Evolutionary conservation across 2,797 vertebrate species (phyloP).

Genomic region (Squalus acanthias): DNA sequence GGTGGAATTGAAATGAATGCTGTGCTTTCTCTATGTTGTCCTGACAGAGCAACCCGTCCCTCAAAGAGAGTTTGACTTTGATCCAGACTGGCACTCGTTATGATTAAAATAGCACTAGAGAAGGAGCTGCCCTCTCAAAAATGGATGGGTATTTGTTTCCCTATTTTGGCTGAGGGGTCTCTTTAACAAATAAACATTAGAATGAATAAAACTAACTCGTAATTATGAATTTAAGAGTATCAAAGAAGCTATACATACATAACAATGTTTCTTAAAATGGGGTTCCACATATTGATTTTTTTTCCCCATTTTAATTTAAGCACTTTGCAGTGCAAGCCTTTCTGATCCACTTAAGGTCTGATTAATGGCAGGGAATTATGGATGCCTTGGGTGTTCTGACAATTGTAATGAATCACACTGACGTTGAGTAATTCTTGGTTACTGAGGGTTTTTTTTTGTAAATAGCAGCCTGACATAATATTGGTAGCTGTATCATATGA

Average conservation of each 20-base stretch:
- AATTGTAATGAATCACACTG: not conserved
- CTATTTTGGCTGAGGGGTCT: not conserved
- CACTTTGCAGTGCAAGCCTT: not conserved
- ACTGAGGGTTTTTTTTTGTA: not conserved
- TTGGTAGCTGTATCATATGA: not conserved
- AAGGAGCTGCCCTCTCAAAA: not conserved
- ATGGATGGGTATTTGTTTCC: not conserved
- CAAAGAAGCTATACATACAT: not conserved
- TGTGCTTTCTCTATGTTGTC: not conserved
- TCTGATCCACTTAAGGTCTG: constrained; percentile 1
- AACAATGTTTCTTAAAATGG: not conserved
- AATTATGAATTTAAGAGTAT: not conserved
- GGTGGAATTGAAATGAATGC: not conserved
- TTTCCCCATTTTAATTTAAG: not conserved
- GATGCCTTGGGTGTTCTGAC: not conserved
- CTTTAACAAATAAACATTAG: not conserved
- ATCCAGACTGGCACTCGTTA: not conserved
- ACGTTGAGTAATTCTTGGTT: not conserved
- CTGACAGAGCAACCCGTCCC: not conserved
- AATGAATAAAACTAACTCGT: not conserved
- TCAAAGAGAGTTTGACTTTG: not conserved
- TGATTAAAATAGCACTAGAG: not conserved
- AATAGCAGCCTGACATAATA: not conserved
- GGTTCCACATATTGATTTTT: not conserved
- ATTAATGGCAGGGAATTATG: constrained; percentile 8